Conservation (phyloP, 64 coral and sea anemone genomes). For the Anthopleura sola region DNA sequence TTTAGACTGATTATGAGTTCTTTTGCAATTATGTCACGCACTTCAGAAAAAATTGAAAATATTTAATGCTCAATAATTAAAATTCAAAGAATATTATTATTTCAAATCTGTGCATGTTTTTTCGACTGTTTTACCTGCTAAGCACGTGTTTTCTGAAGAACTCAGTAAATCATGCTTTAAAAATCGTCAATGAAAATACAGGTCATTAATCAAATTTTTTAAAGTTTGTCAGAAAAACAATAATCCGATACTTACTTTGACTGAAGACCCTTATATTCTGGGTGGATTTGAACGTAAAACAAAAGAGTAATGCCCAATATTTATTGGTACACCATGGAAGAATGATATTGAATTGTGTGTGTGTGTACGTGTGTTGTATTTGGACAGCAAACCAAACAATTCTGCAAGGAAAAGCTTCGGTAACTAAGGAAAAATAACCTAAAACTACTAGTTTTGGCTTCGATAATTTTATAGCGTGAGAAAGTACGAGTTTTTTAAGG, state of each 20-base stretch:
- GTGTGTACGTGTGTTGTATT: not conserved
- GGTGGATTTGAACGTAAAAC: not conserved
- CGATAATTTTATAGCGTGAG: not conserved
- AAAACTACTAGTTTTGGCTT: not conserved
- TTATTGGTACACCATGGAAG: not conserved
- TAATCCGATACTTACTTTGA: not conserved
- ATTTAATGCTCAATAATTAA: not conserved
- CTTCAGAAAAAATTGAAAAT: not conserved
- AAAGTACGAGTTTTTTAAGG: not conserved
- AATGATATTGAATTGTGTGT: not conserved
- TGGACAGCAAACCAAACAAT: not conserved
- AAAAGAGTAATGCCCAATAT: not conserved
- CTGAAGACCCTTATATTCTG: not conserved
- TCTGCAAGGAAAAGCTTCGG: not conserved
- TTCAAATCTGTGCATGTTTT: not conserved
- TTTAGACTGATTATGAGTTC: not conserved
- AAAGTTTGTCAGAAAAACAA: not conserved
- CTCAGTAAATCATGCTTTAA: not conserved
- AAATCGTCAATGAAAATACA: not conserved
- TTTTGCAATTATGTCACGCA: not conserved
- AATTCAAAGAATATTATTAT: not conserved
- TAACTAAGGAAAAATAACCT: not conserved
- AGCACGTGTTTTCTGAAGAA: not conserved
- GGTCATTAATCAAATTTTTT: not conserved
- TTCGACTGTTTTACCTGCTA: not conserved